Conservation (phyloP, 2,113 vertebrate genomes). For the Brachypteracias leptosomus region DNA sequence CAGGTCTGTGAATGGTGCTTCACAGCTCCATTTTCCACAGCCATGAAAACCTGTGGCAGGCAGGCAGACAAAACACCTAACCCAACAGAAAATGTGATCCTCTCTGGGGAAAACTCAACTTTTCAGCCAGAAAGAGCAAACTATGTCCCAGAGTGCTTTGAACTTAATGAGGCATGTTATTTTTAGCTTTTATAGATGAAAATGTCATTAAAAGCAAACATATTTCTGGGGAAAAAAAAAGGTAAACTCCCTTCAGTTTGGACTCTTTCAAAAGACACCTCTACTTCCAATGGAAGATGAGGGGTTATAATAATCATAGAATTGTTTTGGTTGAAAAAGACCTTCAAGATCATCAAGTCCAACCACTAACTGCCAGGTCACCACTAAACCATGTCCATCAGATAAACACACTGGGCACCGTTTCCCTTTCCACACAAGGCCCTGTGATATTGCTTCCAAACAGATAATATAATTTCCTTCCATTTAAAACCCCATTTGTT, state of each 20-base stretch:
- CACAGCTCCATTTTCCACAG: not conserved
- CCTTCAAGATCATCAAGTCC: not conserved
- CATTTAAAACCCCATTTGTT: not conserved
- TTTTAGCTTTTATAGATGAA: constrained; percentile 57
- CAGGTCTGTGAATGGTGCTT: not conserved
- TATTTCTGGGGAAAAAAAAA: not conserved
- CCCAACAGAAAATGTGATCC: not conserved
- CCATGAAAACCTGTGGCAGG: not conserved
- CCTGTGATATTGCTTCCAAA: not conserved
- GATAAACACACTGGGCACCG: not conserved
- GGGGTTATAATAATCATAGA: not conserved
- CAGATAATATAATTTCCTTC: not conserved
- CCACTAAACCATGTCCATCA: not conserved
- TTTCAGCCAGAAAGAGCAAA: constrained; percentile 9
- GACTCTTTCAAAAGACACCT: not conserved
- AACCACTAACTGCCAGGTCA: not conserved
- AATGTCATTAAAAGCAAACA: constrained; percentile 47
- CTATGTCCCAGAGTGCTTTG: constrained; percentile 10
- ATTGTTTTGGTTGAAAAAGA: not conserved
- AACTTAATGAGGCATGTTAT: constrained; percentile 29
- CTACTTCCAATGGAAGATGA: not conserved
- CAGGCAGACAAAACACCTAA: not conserved
- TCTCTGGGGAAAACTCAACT: not conserved
- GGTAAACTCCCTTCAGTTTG: not conserved
- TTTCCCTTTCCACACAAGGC: not conserved